Evolutionary conservation across 2,113 vertebrate species (phyloP), one percentile per base, ranked within the genome.

Genomic region (Campylomormyrus numenius): DNA sequence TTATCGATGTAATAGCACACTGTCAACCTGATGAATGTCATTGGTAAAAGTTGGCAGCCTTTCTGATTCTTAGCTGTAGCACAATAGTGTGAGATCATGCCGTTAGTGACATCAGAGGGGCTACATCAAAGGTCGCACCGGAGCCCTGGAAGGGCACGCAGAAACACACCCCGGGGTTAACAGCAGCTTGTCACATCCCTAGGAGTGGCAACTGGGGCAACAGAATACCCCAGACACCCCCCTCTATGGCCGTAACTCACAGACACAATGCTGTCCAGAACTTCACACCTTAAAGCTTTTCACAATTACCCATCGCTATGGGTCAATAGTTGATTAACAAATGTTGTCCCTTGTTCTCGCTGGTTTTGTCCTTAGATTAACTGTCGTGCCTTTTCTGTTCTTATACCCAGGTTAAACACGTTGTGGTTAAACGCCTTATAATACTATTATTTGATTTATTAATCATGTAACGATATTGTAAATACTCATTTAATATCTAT

Each of bases 71-170:
- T 42, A 80, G 11, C 35, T 39, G 17, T 39, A 80, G 15, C 74
- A 80, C 5, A 80, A 80, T 19, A 80, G 5, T 80, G 62, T 70
- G 62, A 31, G 27, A 70, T 27, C 62, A 39, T 80, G 74, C 35
- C 74, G 13, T 80, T 80, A 80, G 74, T 80, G 74, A 80, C 74
- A 80, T 80, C 74, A 80, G 74, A 80, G 74, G 35, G 74, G 17
- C 35, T 31, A 80, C 74, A 80, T 80, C 35, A 80, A 80, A 80
- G 74, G 74, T 42, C 35, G 31, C 74, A 19, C 15, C 11, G 2
- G 74, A 42, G 15, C 74, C 35, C 35, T 39, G 74, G 35, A 80
- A 80, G 31, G 74, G 35, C 31, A 2, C 5, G 2, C 74, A 80
- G 74, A 42, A 80, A 80, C 74, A 42, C 35, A 80, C 74, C 74